phyloP scores from a whole-genome alignment of 2,888 invertebrate species.

The Autographa gamma region DNA sequence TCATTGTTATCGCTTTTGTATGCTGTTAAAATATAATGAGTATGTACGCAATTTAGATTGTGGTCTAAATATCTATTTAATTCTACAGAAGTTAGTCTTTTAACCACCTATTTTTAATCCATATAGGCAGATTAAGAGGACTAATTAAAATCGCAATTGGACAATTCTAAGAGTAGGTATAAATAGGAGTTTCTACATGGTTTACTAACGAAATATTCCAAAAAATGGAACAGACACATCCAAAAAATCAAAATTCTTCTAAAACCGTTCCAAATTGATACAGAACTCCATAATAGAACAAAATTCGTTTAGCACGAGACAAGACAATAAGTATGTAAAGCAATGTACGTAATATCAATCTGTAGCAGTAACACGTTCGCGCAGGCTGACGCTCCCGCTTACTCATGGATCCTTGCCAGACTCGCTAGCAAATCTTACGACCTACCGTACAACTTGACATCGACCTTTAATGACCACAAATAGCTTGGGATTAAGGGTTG shows the following conservation, averaged over 20 bases:
- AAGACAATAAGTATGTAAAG: conserved; percentile 49
- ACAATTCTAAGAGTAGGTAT: too few species aligned
- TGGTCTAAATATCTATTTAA: conserved; percentile 62
- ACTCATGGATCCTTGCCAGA: conserved; percentile 82
- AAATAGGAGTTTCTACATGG: too few species aligned
- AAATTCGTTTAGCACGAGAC: conserved; percentile 35
- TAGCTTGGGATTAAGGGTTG: conserved; percentile 24
- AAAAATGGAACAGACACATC: too few species aligned
- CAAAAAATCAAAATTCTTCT: neutral
- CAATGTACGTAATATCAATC: conserved; percentile 63
- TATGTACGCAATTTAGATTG: conserved; percentile 76
- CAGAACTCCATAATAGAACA: conserved; percentile 9
- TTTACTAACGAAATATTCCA: too few species aligned
- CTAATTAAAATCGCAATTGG: too few species aligned
- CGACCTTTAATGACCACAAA: conserved; percentile 51
- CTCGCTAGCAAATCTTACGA: conserved; percentile 54
- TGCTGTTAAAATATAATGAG: conserved; percentile 85
- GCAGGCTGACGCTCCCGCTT: conserved; percentile 75
- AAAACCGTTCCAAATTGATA: neutral
- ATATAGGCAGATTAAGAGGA: neutral
- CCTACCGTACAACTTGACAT: conserved; percentile 40
- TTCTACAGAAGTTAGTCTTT: conserved; percentile 42
- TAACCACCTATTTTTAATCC: conserved; percentile 28
- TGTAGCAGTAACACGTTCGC: conserved; percentile 60
- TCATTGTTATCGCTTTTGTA: conserved; percentile 86